phyloP scores from a whole-genome alignment of 2,888 invertebrate genomes.

The Herminia tarsipennalis region DNA sequence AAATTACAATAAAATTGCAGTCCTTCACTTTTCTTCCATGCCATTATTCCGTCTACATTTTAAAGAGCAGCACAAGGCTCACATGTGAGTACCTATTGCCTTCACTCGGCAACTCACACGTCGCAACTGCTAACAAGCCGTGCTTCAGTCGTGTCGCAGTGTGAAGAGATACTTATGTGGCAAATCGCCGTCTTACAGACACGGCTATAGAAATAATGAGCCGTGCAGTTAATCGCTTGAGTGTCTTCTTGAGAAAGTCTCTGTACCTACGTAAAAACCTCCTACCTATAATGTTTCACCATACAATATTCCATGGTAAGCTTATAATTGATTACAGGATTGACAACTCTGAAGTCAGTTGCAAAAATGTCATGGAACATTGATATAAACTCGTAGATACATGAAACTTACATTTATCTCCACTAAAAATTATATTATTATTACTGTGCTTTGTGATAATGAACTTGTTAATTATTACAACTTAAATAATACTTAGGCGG shows the following conservation, averaged over 20 bases:
- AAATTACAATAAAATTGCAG: not conserved
- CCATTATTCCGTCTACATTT: not conserved
- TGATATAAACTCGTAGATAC: too few relatives aligned
- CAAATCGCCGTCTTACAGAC: conserved; percentile 51
- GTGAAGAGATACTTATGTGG: conserved; percentile 49
- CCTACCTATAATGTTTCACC: too few relatives aligned
- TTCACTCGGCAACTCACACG: conserved; percentile 20
- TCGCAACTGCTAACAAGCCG: conserved; percentile 51
- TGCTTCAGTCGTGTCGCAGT: conserved; percentile 36
- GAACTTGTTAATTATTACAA: too few relatives aligned
- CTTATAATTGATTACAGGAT: too few relatives aligned
- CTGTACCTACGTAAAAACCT: conserved; percentile 8
- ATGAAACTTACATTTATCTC: too few relatives aligned
- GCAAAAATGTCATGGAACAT: too few relatives aligned
- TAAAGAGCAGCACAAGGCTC: not conserved
- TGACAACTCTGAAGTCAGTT: too few relatives aligned
- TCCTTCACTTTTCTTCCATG: not conserved
- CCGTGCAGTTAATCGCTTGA: conserved; percentile 30
- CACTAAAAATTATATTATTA: too few relatives aligned
- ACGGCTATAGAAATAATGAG: conserved; percentile 39
- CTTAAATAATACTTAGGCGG: too few relatives aligned
- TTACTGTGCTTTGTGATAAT: too few relatives aligned
- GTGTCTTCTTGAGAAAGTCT: conserved; percentile 24
- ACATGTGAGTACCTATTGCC: not conserved
- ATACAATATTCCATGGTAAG: too few relatives aligned